These are phyloP conservation scores for Panurus biarmicus DNA, from an alignment of 2,113 vertebrate species.

Conservation along the genomic window DNA sequence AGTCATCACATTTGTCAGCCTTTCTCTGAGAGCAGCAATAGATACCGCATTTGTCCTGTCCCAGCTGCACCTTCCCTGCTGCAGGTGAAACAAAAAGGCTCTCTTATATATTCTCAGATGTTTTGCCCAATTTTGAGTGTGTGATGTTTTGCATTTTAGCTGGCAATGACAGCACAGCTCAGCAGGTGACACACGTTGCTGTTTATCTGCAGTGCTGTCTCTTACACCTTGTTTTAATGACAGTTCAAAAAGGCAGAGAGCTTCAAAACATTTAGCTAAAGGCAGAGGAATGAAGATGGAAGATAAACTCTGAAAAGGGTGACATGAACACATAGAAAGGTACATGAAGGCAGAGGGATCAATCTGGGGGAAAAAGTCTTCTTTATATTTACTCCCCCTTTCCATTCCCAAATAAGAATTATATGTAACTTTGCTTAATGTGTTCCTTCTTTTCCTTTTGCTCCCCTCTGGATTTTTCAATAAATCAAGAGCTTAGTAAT, in stretches of 20 bases:
- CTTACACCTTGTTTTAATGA: not conserved
- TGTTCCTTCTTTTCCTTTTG: not conserved
- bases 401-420: not conserved
- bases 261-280: not conserved
- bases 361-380: fast-evolving
- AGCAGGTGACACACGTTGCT: not conserved
- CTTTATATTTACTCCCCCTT: not conserved
- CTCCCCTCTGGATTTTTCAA: not conserved
- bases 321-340: not conserved
- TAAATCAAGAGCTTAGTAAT: not conserved
- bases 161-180: not conserved
- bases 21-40: not conserved
- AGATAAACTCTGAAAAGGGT: not conserved
- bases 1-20: not conserved
- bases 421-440: not conserved
- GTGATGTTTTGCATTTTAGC: not conserved
- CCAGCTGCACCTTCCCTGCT: not conserved
- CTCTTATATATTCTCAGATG: not conserved
- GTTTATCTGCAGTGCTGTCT: not conserved
- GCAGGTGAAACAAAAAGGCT: not conserved
- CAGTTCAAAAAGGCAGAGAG: not conserved
- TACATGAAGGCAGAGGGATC: not conserved
- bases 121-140: not conserved
- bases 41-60: not conserved
- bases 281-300: not conserved